Base-by-base conservation (phyloP, 1,140 invertebrate genomes). In the Drepana arcuata region DNA sequence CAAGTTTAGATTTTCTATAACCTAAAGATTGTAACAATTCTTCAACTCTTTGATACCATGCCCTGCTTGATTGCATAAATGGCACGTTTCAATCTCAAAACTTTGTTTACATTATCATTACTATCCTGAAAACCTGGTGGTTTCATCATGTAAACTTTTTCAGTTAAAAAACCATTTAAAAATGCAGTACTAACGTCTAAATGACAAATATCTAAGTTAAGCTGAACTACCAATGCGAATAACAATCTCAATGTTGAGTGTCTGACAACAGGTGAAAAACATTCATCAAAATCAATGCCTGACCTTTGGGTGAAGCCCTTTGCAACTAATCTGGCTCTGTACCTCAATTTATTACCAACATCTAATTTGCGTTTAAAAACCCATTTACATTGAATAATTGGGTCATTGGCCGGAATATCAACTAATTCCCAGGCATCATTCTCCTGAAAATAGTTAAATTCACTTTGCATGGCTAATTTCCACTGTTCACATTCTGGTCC, bases 131-230 rank as follows among this genome's bases (percentile, higher is more conserved):
- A 78, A 7, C 77, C 74, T 38, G 69, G 44, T 5, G 80, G 81
- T 14, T 67, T 46, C 16, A 69, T 14, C 69, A 57, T 68, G 41
- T 50, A 83, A 7, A 79, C 48, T 15, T 43, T 51, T 44, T 83
- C 67, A 14, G 56, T 34, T 18, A 80, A 29, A 3, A 51, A 33
- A 14, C 60, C 58, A 52, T 82, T 60, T 16, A 74, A 34, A 39
- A 78, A 83, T 4, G 73, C 69, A 21, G 71, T 60, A 42, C 57
- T 48, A 2, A 75, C 66, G 52, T 84, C 83, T 33, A n/a, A n/a
- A n/a, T n/a, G n/a, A 81, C 31, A 55, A 25, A 68, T 35, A 28
- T 61, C 14, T 24, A 69, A 37, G 53, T 52, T 53, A 38, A 44
- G 39, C 54, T 52, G 35, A 32, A 34, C 56, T 40, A 70, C 49